phyloP scores from a whole-genome alignment of 2,113 vertebrate species.

The Pterocles orientalis region DNA sequence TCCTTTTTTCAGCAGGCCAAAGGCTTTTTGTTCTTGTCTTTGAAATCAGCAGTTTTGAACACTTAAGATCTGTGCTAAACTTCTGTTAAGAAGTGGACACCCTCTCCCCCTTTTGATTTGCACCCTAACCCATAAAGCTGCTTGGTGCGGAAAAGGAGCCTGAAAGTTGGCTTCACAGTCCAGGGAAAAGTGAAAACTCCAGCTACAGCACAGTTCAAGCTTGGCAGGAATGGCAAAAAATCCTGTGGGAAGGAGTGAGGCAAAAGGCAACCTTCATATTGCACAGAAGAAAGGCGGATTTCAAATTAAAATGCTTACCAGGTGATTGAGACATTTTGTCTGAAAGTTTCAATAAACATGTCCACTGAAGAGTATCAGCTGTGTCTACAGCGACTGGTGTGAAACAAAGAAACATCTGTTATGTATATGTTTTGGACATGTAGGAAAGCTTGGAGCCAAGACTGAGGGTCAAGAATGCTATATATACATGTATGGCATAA shows the following conservation, averaged over 20 bases:
- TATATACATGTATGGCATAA: background rate
- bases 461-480: constrained; percentile 13
- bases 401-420: constrained; percentile 39
- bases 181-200: background rate
- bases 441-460: constrained; percentile 1
- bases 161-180: background rate
- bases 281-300: background rate
- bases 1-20: background rate
- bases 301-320: background rate
- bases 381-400: background rate
- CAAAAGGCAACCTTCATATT: background rate
- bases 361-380: background rate
- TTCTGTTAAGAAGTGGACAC: background rate
- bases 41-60: background rate
- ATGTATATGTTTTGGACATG: background rate
- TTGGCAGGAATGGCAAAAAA: background rate
- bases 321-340: background rate
- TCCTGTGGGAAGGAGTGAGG: background rate
- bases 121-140: background rate
- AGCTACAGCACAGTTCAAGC: background rate
- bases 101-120: background rate
- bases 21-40: background rate
- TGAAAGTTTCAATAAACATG: constrained; percentile 15
- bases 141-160: background rate
- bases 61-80: background rate